Base-by-base conservation (phyloP, 2,113 vertebrate genomes). In the Ictidomys tridecemlineatus region DNA sequence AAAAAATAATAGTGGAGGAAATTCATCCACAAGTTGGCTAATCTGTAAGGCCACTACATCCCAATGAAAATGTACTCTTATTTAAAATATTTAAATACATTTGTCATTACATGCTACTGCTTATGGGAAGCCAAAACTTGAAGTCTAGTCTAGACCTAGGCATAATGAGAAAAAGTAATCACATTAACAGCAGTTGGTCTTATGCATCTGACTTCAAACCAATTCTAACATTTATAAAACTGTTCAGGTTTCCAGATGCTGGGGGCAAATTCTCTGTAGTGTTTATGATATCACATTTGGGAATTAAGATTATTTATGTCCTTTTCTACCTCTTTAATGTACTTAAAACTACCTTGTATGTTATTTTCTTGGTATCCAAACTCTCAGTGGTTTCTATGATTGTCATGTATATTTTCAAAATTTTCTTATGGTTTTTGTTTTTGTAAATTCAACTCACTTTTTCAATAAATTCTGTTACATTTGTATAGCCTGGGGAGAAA, bases 121-220 rank as follows among this genome's bases (percentile, higher is more conserved):
- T 98, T 76, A 95, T 39, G 51, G 77, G 79, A 98, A 97, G 51
- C 48, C 78, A 96, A 89, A 96, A 78, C 72, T 83, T 97, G 61
- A 96, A 94, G 34, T 79, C 61, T 80, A 96, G 94, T 69, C 86
- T 30, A 26, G 91, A 96, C 24, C 4, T 24, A 32, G 82, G 85
- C 42, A 76, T 96, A 97, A 97, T 80, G 96, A 91, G 91, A 87
- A 94, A 89, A 85, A 93, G 78, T 93, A 97, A 98, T 97, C 91
- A 97, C 86, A 86, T 97, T 98, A 97, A 96, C 91, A 98, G 97
- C 87, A 90, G 93, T 98, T 98, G 97, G 95, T 98, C 91, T 96
- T 93, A 69, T 79, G 84, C 85, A 89, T 97, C 7, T 87, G 92
- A 97, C 96, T 98, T 98, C 92, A 97, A 98, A 98, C 83, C 48